Evolutionary conservation across 1,140 invertebrate genomes (phyloP).

Genomic region (Maconellicoccus hirsutus): DNA sequence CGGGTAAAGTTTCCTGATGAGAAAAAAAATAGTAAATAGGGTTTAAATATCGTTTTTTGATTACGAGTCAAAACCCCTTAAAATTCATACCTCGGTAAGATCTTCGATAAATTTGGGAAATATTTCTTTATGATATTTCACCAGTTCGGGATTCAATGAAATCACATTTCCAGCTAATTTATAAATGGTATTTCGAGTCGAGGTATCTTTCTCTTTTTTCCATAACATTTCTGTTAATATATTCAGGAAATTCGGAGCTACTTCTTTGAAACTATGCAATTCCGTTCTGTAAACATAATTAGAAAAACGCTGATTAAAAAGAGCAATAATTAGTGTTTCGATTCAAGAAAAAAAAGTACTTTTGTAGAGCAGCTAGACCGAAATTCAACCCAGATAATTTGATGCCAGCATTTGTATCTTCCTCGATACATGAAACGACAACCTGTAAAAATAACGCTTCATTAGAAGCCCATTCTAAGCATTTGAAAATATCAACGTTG

Average conservation of each 20-base stretch:
- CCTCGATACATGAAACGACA: neutral
- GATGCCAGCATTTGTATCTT: neutral
- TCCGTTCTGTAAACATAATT: neutral
- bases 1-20: conserved; percentile 37
- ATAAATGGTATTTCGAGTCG: neutral
- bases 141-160: conserved; percentile 1
- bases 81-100: conserved; percentile 10
- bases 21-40: neutral
- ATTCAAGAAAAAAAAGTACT: neutral
- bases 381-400: conserved; percentile 5
- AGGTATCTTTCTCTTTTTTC: neutral
- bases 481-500: neutral
- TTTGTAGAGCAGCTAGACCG: neutral
- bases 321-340: neutral
- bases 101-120: conserved; percentile 16
- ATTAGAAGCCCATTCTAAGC: no score
- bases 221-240: conserved; percentile 12
- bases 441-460: neutral
- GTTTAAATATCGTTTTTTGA: neutral
- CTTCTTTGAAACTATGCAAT: conserved; percentile 4
- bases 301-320: neutral
- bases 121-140: conserved; percentile 19
- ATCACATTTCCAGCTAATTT: conserved; percentile 3
- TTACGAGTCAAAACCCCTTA: neutral
- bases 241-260: conserved; percentile 12